These are phyloP conservation scores for Sinodicranocentrus sp. DNA, from an alignment of 2,888 invertebrate species.

Conservation along the genomic window DNA sequence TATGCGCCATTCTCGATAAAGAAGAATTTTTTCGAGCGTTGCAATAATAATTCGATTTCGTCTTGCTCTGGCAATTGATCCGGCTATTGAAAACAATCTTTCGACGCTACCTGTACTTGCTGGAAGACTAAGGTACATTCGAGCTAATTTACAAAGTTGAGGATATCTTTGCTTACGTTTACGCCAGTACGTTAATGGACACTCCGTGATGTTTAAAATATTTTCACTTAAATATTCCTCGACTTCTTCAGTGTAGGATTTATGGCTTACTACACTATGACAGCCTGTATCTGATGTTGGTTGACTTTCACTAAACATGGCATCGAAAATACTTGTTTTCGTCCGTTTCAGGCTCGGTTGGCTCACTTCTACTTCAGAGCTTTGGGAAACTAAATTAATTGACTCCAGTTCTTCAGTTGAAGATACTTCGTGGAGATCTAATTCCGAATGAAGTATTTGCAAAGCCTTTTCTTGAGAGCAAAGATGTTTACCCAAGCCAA, in stretches of 20 bases:
- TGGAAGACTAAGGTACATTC: conserved; percentile 18
- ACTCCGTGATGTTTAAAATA: too few species aligned
- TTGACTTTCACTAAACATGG: not conserved
- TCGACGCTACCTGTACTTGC: conserved; percentile 36
- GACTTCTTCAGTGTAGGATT: not conserved
- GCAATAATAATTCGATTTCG: not conserved
- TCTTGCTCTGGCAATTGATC: conserved; percentile 11
- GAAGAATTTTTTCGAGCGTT: not conserved
- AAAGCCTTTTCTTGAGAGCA: not conserved
- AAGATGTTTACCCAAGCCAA: not conserved
- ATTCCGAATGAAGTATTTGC: too few species aligned
- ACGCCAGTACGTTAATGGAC: conserved; percentile 23
- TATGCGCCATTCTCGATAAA: not conserved
- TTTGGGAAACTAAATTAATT: too few species aligned
- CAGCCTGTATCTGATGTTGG: too few species aligned
- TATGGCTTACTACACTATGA: too few species aligned
- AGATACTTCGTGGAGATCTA: too few species aligned
- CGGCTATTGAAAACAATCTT: conserved; percentile 33
- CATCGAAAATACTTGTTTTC: not conserved
- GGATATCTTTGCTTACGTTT: not conserved
- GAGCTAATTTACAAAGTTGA: not conserved
- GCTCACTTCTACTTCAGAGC: too few species aligned
- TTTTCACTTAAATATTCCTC: not conserved
- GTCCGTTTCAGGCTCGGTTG: too few species aligned
- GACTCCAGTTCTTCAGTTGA: too few species aligned